phyloP scores from a whole-genome alignment of 2,797 vertebrate genomes.

The Psittacula derbiana region DNA sequence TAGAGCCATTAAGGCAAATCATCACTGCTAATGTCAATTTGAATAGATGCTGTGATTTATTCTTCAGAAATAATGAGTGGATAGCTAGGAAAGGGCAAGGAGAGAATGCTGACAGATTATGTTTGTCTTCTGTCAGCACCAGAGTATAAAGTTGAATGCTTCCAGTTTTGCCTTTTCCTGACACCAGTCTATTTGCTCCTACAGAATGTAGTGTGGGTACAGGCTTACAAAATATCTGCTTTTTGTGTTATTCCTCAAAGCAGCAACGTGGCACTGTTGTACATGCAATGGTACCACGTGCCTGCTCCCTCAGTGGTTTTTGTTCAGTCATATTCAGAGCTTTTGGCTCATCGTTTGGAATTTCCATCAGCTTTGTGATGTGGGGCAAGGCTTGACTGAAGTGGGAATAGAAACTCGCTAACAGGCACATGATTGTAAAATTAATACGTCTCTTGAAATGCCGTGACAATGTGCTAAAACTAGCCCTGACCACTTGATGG shows the following conservation, averaged over 20 bases:
- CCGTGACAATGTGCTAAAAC: not conserved
- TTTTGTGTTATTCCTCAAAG: not conserved
- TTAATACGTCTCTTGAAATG: not conserved
- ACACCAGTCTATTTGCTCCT: not conserved
- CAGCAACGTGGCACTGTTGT: not conserved
- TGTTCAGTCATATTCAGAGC: not conserved
- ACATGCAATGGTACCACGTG: not conserved
- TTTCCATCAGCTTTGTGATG: not conserved
- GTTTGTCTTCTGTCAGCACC: not conserved
- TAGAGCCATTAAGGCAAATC: not conserved
- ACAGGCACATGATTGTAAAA: not conserved
- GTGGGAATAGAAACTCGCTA: constrained; percentile 38
- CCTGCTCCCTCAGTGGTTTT: not conserved
- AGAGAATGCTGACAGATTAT: not conserved
- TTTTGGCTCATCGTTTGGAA: constrained; percentile 14
- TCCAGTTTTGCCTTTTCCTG: not conserved
- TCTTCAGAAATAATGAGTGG: not conserved
- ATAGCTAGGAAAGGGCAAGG: not conserved
- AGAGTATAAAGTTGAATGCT: not conserved
- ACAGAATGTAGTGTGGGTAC: not conserved
- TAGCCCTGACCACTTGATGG: not conserved
- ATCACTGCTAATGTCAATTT: not conserved
- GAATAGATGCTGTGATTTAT: not conserved
- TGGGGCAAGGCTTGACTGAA: not conserved
- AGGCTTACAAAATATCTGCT: not conserved